These are phyloP conservation scores for Varroa destructor DNA, from an alignment of 1,140 invertebrate species.

Conservation along the genomic window DNA sequence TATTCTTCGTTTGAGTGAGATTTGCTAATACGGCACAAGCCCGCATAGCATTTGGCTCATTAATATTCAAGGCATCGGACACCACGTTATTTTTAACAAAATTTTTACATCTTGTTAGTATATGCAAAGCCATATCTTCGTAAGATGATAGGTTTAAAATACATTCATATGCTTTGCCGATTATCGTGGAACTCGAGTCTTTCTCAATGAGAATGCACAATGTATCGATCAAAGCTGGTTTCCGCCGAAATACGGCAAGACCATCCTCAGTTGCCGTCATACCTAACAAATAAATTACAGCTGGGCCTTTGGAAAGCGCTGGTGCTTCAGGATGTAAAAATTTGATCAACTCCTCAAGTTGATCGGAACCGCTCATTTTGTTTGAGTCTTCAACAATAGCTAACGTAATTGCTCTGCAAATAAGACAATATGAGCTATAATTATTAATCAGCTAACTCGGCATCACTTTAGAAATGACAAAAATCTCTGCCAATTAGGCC, in stretches of 20 bases:
- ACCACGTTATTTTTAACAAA: not conserved
- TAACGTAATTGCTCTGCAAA: no score
- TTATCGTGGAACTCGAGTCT: slow-evolving; percentile 1
- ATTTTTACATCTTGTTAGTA: not conserved
- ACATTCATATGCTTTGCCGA: slow-evolving; percentile 3
- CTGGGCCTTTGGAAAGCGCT: not conserved
- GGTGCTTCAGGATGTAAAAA: not conserved
- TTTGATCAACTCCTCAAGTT: slow-evolving; percentile 10
- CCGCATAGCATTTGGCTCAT: not conserved
- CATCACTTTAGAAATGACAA: no score
- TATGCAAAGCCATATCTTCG: not conserved
- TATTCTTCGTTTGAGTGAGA: slow-evolving; percentile 2
- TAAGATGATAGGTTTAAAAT: slow-evolving; percentile 9
- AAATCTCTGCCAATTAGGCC: no score
- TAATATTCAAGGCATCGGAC: not conserved
- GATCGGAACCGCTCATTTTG: no score
- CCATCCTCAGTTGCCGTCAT: slow-evolving; percentile 21
- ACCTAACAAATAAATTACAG: not conserved
- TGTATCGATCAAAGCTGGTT: not conserved
- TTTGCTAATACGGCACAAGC: slow-evolving; percentile 13
- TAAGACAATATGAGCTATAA: no score
- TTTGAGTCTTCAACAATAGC: no score
- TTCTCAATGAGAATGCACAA: not conserved
- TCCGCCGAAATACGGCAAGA: not conserved
- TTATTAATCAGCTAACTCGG: no score